Percentiles rank a stretch among this genome's conserved stretches.
Conservation (phyloP, 2,797 vertebrate species). For the Malurus splendens region DNA sequence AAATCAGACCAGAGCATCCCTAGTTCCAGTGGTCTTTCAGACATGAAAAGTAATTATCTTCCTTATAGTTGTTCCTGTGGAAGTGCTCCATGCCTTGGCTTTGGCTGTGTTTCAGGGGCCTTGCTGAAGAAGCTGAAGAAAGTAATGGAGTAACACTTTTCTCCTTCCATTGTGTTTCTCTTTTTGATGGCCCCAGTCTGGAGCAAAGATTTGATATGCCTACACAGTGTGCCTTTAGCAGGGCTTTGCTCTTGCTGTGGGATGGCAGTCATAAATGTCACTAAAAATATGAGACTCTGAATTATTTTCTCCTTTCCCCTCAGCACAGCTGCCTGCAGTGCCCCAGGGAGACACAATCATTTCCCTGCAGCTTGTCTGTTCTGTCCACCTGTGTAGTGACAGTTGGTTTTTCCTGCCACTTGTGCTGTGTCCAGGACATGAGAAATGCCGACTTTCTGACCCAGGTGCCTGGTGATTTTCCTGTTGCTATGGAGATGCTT, state of each 20-base stretch:
- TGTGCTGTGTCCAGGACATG: background rate
- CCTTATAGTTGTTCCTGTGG: background rate
- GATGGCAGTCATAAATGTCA: background rate
- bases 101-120: background rate
- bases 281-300: background rate
- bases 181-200: background rate
- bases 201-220: background rate
- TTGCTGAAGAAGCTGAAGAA: background rate
- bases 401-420: background rate
- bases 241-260: background rate
- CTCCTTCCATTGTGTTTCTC: background rate
- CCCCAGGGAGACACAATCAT: fast-evolving
- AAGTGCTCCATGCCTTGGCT: background rate
- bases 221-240: background rate
- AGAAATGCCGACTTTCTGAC: background rate
- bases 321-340: background rate
- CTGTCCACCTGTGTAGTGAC: background rate
- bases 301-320: background rate
- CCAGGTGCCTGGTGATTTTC: background rate
- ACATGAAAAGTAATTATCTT: background rate
- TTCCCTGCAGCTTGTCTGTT: background rate
- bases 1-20: background rate
- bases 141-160: background rate
- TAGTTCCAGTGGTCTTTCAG: background rate
- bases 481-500: background rate